These are phyloP conservation scores for Ecliptopera silaceata DNA, from an alignment of 2,888 invertebrate species.

Conservation along the genomic window DNA sequence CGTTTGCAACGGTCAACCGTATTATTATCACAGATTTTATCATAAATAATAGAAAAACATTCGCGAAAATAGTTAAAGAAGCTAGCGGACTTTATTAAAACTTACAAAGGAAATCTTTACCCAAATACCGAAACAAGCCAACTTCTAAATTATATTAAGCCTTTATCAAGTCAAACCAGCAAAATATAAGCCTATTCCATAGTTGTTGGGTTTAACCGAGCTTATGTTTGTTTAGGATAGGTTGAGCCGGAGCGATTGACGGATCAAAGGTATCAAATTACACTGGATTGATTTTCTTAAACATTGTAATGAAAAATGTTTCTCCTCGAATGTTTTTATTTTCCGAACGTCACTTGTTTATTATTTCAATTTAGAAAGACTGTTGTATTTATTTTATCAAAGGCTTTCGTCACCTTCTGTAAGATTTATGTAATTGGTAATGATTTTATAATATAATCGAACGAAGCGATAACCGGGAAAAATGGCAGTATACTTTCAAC, in stretches of 20 bases:
- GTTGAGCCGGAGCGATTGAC: constrained; percentile 57
- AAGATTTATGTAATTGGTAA: too few species aligned
- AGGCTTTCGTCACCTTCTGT: too few species aligned
- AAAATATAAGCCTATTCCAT: constrained; percentile 46
- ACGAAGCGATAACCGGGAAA: too few species aligned
- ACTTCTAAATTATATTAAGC: constrained; percentile 45
- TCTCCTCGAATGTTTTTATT: background rate
- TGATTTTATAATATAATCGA: too few species aligned
- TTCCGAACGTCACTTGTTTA: background rate
- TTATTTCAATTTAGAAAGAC: background rate
- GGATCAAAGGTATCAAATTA: constrained; percentile 63
- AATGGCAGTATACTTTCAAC: background rate
- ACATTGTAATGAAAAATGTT: constrained; percentile 23
- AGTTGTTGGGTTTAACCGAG: constrained; percentile 38
- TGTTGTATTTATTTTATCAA: background rate
- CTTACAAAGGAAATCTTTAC: constrained; percentile 1
- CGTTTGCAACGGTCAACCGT: too few species aligned
- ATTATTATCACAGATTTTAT: too few species aligned
- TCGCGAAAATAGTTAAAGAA: background rate
- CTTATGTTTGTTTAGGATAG: constrained; percentile 63
- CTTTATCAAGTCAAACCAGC: constrained; percentile 31
- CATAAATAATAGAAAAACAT: too few species aligned
- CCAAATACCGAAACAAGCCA: constrained; percentile 32
- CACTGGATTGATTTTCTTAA: constrained; percentile 48
- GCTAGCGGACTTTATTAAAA: background rate